Evolutionary conservation across 2,113 vertebrate species (phyloP).

Genomic region (Macrotus californicus): DNA sequence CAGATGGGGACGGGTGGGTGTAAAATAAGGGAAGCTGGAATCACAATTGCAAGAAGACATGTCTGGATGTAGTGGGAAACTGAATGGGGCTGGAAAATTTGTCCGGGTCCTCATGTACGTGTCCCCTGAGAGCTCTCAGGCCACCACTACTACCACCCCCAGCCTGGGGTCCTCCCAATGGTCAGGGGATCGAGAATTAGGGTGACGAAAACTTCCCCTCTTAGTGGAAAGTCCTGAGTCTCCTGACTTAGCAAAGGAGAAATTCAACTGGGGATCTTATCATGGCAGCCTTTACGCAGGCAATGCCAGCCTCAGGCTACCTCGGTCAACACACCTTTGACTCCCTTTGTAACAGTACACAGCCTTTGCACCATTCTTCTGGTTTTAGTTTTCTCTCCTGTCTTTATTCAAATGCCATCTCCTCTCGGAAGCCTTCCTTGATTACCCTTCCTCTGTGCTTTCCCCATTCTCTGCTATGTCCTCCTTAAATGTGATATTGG

Average conservation of each 20-base stretch:
- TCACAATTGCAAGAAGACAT: constrained; percentile 56
- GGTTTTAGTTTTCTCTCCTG: background rate
- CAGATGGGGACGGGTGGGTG: constrained; percentile 32
- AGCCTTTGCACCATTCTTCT: background rate
- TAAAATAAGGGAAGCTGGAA: constrained; percentile 68
- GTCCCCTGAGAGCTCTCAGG: background rate
- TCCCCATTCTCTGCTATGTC: background rate
- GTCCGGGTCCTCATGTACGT: background rate
- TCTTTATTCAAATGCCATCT: background rate
- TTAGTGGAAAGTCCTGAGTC: background rate
- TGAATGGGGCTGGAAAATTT: background rate
- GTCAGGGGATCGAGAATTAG: background rate
- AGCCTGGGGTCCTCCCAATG: background rate
- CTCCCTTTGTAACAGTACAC: background rate
- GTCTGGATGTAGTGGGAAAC: constrained; percentile 2
- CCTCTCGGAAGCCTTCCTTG: background rate
- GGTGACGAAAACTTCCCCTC: background rate
- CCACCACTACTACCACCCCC: background rate
- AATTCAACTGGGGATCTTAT: constrained; percentile 9
- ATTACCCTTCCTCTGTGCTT: background rate
- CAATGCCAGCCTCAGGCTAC: background rate
- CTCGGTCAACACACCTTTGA: background rate
- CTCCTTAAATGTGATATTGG: background rate
- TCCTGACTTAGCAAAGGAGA: background rate
- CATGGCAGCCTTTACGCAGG: constrained; percentile 23